Conservation (phyloP, 2,113 vertebrate genomes). For the Sinocyclocheilus grahami region DNA sequence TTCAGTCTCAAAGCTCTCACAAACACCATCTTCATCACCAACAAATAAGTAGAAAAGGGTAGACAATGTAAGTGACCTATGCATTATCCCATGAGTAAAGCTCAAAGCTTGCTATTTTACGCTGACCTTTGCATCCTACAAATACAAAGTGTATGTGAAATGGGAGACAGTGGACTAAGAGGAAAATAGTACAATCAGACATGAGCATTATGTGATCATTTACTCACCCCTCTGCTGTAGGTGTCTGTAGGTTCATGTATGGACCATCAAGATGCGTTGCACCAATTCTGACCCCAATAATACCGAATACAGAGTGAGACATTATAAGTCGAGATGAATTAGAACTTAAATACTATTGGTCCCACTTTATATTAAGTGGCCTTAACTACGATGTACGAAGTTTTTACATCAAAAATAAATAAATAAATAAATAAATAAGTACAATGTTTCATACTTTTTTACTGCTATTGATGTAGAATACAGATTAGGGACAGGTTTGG, state of each 20-base stretch:
- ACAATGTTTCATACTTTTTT: too few species aligned
- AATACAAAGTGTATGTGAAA: neutral
- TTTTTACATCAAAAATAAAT: too few species aligned
- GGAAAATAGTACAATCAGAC: neutral
- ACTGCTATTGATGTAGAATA: too few species aligned
- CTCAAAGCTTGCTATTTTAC: constrained; percentile 17
- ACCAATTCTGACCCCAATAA: neutral
- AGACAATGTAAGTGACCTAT: constrained; percentile 15
- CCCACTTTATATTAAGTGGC: too few species aligned
- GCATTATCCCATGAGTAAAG: neutral
- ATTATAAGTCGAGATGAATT: neutral
- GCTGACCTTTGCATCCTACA: neutral
- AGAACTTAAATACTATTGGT: neutral
- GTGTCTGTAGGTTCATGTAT: neutral
- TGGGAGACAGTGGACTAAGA: neutral
- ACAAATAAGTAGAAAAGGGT: constrained; percentile 32
- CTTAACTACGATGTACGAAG: too few species aligned
- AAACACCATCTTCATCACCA: constrained; percentile 23
- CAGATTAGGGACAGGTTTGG: too few species aligned
- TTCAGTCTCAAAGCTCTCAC: neutral
- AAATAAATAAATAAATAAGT: too few species aligned
- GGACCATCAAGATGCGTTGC: neutral
- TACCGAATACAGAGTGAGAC: neutral
- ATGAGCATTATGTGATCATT: neutral
- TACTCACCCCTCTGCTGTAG: neutral